Evolutionary conservation across 2,113 vertebrate species (phyloP), one percentile per base, ranked within the genome.

Genomic region (Zeus faber): DNA sequence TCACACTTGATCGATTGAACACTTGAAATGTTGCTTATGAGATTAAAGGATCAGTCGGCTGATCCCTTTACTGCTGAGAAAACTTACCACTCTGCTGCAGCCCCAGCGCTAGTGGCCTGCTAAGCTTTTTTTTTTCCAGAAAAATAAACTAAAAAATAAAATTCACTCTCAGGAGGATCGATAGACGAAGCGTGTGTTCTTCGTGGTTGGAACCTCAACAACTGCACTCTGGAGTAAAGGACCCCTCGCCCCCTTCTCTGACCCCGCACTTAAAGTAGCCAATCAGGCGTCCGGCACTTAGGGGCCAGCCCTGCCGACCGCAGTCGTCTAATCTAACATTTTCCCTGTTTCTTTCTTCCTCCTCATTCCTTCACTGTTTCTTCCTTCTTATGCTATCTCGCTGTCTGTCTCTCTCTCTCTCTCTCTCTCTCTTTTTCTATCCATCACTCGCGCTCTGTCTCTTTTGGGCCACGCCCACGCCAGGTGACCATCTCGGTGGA

Each of bases 401-500:
- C 39, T 63, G 27, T 60, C 67, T 67, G 0, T 51, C 75, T 76
- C 17, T 63, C 49, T 26, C 47, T 65, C 48, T 49, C 51, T 55
- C 60, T 4, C 37, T 16, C 13, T 54, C 53, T 71, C 2, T 61
- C 45, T 61, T 47, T 25, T 54, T n/a, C n/a, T n/a, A n/a, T n/a
- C n/a, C n/a, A n/a, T n/a, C n/a, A n/a, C n/a, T n/a, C n/a, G n/a
- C n/a, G 51, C 44, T 51, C 70, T 69, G 24, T 81, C 73, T 67
- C 58, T 76, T 69, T 54, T 55, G 74, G 76, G 59, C 49, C 17
- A 52, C 37, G 65, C 67, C 63, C 29, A 13, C 27, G 51, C 70
- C 79, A 89, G 89, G 94, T 97, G 78, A 97, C 93, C 65, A 96
- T 96, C 72, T 95, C 94, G 0, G 94, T 97, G 86, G 94, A 96